These are phyloP conservation scores for Hydrolagus affinis DNA, from an alignment of 2,113 vertebrate genomes.

Conservation along the genomic window DNA sequence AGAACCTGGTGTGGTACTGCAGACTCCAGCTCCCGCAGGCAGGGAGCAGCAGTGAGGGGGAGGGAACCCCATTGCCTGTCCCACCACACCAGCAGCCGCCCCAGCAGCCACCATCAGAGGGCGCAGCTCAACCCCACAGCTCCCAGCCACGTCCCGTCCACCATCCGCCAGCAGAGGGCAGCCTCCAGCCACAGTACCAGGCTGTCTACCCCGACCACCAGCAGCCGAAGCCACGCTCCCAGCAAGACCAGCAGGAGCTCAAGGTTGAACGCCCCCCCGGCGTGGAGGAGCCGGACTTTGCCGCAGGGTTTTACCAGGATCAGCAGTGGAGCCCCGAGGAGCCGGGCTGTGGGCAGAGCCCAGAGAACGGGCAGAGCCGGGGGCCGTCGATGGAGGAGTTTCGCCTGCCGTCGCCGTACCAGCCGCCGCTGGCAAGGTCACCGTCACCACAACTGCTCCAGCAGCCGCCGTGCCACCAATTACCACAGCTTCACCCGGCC, in stretches of 20 bases:
- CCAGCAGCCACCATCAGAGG: too few species aligned
- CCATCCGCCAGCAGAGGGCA: background rate
- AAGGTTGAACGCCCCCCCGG: constrained; percentile 19
- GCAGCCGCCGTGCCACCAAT: background rate
- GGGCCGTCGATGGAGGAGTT: background rate
- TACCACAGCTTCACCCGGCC: background rate
- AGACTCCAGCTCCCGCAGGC: constrained; percentile 22
- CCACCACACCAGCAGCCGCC: background rate
- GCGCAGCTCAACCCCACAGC: background rate
- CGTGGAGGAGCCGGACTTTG: too few species aligned
- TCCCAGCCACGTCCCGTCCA: background rate
- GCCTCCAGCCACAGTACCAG: background rate
- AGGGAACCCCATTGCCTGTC: too few species aligned
- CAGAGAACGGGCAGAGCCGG: background rate
- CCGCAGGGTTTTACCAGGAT: background rate
- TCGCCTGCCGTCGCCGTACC: background rate
- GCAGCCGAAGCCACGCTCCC: background rate
- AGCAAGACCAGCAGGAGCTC: constrained; percentile 14
- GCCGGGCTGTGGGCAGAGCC: background rate
- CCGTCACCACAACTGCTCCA: background rate
- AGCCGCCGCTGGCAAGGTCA: background rate
- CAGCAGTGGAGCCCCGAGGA: background rate
- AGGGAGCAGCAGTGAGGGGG: background rate
- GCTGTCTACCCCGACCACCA: background rate
- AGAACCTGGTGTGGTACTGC: constrained; percentile 28